Conservation (phyloP, 1,140 invertebrate species). For the Drosophila ercepeae region DNA sequence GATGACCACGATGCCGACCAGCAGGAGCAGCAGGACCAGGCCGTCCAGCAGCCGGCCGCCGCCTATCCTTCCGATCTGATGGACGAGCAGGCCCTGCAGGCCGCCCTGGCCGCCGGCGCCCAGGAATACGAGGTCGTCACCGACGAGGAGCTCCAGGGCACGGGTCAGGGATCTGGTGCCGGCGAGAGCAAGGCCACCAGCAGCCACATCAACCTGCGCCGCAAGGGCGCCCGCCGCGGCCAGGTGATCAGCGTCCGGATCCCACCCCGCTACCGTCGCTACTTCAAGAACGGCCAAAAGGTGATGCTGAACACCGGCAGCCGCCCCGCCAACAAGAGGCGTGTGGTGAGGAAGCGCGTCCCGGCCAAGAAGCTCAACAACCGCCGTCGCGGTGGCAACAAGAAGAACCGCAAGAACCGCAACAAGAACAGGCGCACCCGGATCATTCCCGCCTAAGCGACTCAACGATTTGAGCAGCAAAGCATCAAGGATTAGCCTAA, state of each 20-base stretch:
- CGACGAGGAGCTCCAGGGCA: slow-evolving; percentile 49
- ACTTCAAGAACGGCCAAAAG: slow-evolving; percentile 80
- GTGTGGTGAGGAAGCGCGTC: slow-evolving; percentile 55
- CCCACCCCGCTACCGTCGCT: slow-evolving; percentile 70
- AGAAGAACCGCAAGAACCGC: slow-evolving; percentile 41
- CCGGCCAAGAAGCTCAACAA: slow-evolving; percentile 39
- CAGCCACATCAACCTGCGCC: slow-evolving; percentile 65
- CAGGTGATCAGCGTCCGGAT: slow-evolving; percentile 71
- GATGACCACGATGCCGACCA: slow-evolving; percentile 14
- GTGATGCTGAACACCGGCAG: slow-evolving; percentile 73
- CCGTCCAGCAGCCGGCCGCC: slow-evolving; percentile 11
- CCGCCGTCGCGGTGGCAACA: slow-evolving; percentile 22
- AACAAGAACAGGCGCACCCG: slow-evolving; percentile 59
- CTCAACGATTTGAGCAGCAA: not conserved
- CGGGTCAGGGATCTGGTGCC: slow-evolving; percentile 9
- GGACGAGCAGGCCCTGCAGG: slow-evolving; percentile 71
- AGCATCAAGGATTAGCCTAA: not conserved
- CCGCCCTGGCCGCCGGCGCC: slow-evolving; percentile 69
- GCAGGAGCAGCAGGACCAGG: slow-evolving; percentile 13
- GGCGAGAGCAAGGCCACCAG: slow-evolving; percentile 63
- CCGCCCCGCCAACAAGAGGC: slow-evolving; percentile 58
- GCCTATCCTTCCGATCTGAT: slow-evolving; percentile 49
- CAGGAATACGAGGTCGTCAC: slow-evolving; percentile 76
- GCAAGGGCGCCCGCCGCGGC: slow-evolving; percentile 67
- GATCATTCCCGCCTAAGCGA: slow-evolving; percentile 41